Base-by-base conservation (phyloP, 2,113 vertebrate species). In the Engraulis encrasicolus region DNA sequence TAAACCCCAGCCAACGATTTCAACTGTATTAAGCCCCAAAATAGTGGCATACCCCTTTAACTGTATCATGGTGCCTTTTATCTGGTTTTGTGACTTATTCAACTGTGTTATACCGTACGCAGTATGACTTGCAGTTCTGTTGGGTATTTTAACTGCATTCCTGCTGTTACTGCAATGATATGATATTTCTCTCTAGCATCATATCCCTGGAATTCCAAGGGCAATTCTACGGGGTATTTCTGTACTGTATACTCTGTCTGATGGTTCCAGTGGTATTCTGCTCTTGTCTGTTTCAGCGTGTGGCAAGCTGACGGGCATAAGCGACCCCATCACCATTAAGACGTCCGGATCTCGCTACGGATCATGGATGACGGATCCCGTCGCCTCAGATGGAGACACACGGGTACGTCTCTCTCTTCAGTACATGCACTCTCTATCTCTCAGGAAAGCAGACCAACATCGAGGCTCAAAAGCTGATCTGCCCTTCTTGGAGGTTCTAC, bases 321-420 rank as follows among this genome's bases (percentile, higher is more conserved):
- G 97, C 66, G 97, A 99, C 83, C 97, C 98, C 0, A 93, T 99
- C 91, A 99, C 97, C 9, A 91, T 99, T 85, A 99, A 99, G 94
- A 96, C 96, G 0, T 99, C 98, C 0, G 98, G 98, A 66, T 99
- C 98, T 0, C 94, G 98, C 88, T 99, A 99, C 0, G 98, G 98
- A 3, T 99, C 98, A 0, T 99, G 98, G 98, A 99, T 99, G 98
- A 99, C 96, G 0, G 98, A 99, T 85, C 98, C 98, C 0, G 87
- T 97, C 1, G 97, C 98, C 78, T 95, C 97, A 0, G 93, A 96
- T 82, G 98, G 96, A 52, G 98, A 99, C 85, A 97, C 94, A 88
- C 95, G 97, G 94, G 98, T 99, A 91, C 96, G 97, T 84, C 14
- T 85, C 83, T 54, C n/a, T n/a, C n/a, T n/a, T n/a, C n/a, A n/a